A percentile compares a stretch with the other conserved stretches of the same genome.
These are phyloP conservation scores for Chelon labrosus DNA, from an alignment of 2,797 vertebrate genomes.

Conservation along the genomic window DNA sequence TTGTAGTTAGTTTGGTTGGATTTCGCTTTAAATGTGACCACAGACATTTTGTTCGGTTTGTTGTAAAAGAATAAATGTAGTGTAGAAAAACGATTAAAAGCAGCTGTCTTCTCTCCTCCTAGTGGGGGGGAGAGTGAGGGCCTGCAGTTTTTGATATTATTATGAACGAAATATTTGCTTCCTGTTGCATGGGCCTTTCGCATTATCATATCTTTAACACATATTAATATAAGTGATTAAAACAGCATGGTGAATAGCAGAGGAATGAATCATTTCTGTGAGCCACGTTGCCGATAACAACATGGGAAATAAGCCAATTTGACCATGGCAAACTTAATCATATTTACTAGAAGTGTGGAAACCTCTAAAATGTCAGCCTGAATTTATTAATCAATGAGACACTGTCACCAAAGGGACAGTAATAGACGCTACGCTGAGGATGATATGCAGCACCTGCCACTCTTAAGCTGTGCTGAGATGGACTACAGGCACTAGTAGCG, in stretches of 20 bases:
- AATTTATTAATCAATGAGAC: conserved; percentile 75
- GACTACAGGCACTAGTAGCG: conserved; percentile 67
- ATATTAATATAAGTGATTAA: conserved; percentile 42
- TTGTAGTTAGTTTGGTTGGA: conserved; percentile 23
- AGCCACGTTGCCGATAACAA: conserved; percentile 51
- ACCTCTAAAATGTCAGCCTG: conserved; percentile 65
- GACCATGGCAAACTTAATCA: conserved; percentile 72
- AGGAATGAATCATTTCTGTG: conserved; percentile 48
- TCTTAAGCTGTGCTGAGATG: conserved; percentile 74
- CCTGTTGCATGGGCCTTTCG: conserved; percentile 20
- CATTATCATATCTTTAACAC: conserved; percentile 15
- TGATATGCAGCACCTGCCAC: conserved; percentile 81
- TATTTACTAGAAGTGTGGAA: conserved; percentile 67
- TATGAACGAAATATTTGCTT: conserved; percentile 17
- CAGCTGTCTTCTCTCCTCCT: conserved; percentile 1
- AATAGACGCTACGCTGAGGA: conserved; percentile 66
- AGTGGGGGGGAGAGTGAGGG: neutral
- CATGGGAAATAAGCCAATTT: conserved; percentile 60
- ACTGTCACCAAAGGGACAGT: conserved; percentile 73
- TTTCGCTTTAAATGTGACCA: conserved; percentile 23
- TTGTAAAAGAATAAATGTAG: neutral
- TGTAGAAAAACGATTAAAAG: no score
- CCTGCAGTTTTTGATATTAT: neutral
- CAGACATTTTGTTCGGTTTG: neutral
- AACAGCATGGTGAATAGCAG: conserved; percentile 19